phyloP scores from a whole-genome alignment of 2,113 vertebrate genomes.

The Theristicus caerulescens region DNA sequence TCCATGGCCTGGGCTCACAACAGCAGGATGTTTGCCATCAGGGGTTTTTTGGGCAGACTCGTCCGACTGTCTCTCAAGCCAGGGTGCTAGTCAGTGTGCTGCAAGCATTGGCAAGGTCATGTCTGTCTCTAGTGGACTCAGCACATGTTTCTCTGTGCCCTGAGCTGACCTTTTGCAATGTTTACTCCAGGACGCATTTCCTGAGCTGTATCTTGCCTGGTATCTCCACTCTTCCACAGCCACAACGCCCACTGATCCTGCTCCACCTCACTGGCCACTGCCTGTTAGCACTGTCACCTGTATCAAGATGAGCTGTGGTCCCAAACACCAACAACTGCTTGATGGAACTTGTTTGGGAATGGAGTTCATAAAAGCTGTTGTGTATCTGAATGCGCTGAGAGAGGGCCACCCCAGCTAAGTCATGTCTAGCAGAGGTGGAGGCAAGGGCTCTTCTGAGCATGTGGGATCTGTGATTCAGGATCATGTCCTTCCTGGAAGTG shows the following conservation, averaged over 20 bases:
- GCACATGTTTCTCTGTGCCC: accelerated
- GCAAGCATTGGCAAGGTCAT: accelerated
- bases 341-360: neutral
- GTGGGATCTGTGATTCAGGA: neutral
- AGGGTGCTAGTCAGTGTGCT: accelerated
- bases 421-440: neutral
- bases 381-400: neutral
- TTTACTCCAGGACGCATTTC: neutral
- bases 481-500: neutral
- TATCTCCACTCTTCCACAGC: too few species aligned
- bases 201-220: neutral
- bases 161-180: neutral
- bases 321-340: accelerated
- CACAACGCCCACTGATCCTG: neutral
- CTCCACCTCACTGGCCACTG: neutral
- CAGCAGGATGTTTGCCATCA: neutral
- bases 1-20: neutral
- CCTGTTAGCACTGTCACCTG: accelerated
- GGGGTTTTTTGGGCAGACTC: neutral
- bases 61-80: accelerated
- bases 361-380: neutral
- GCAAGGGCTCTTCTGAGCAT: accelerated
- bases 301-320: too few species aligned
- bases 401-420: neutral
- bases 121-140: neutral